Percentiles rank a stretch among this genome's conserved stretches.
Conservation (phyloP, 2,888 invertebrate species). For the Exephanes ischioxanthus region DNA sequence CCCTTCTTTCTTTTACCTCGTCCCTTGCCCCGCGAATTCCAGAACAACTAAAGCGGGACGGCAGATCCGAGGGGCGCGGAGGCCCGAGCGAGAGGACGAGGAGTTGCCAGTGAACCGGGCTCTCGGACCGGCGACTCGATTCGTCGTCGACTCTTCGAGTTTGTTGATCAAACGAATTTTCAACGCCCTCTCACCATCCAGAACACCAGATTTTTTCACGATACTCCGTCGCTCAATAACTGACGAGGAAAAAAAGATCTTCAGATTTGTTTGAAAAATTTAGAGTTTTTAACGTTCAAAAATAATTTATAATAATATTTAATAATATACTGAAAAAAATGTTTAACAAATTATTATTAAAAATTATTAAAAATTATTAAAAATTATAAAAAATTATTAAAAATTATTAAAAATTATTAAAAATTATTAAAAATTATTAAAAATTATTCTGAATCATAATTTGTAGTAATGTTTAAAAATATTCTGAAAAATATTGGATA, state of each 20-base stretch:
- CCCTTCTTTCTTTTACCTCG: conserved; percentile 52
- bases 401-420: too few relatives aligned
- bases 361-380: too few relatives aligned
- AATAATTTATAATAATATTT: neutral
- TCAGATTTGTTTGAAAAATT: neutral
- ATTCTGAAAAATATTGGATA: neutral
- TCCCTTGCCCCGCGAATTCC: conserved; percentile 58
- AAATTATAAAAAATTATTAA: too few relatives aligned
- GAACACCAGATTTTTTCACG: neutral
- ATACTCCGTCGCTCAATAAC: neutral
- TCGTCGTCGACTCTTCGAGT: conserved; percentile 74
- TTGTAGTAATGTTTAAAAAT: neutral
- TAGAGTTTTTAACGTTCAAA: neutral
- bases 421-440: too few relatives aligned
- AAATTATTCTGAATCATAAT: neutral
- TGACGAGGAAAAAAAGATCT: neutral
- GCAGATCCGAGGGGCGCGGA: conserved; percentile 62
- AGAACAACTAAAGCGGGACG: conserved; percentile 61
- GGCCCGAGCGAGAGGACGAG: conserved; percentile 60
- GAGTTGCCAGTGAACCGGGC: conserved; percentile 66
- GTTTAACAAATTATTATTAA: too few relatives aligned
- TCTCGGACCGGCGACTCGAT: conserved; percentile 73
- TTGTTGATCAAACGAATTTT: conserved; percentile 17
- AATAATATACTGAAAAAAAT: neutral
- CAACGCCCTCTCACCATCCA: neutral